Conservation (phyloP, 1,140 invertebrate species). For the Pristionchus pacificus region DNA sequence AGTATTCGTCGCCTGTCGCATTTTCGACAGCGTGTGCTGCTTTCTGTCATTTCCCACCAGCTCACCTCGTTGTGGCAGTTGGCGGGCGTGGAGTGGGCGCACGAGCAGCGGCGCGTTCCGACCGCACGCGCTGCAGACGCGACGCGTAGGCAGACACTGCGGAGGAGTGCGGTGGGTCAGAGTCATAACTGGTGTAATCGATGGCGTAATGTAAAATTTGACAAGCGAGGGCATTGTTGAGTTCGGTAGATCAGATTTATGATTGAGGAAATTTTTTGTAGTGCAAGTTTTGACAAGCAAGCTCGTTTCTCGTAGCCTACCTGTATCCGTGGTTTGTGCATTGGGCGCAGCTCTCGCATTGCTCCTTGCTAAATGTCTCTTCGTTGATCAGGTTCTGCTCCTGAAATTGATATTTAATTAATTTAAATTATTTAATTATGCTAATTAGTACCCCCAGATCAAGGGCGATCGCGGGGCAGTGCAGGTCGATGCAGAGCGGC, state of each 20-base stretch:
- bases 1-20: not conserved
- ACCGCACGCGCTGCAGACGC: conserved; percentile 12
- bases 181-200: too few relatives aligned
- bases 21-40: too few relatives aligned
- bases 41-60: too few relatives aligned
- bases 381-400: conserved; percentile 23
- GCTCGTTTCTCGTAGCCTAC: too few relatives aligned
- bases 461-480: not conserved
- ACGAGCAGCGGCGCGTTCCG: conserved; percentile 20
- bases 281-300: too few relatives aligned
- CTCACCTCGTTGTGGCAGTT: conserved; percentile 28
- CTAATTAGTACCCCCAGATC: not conserved
- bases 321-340: conserved; percentile 36
- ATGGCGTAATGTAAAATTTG: too few relatives aligned
- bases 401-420: not conserved
- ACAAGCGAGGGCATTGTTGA: too few relatives aligned
- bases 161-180: not conserved
- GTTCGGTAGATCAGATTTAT: too few relatives aligned
- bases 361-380: conserved; percentile 22
- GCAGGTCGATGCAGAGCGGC: not conserved
- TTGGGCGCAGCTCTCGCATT: conserved; percentile 24
- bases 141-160: conserved; percentile 30
- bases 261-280: too few relatives aligned
- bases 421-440: not conserved
- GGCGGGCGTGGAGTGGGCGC: conserved; percentile 31